phyloP scores from a whole-genome alignment of 2,113 vertebrate species.

The Erinaceus europaeus region DNA sequence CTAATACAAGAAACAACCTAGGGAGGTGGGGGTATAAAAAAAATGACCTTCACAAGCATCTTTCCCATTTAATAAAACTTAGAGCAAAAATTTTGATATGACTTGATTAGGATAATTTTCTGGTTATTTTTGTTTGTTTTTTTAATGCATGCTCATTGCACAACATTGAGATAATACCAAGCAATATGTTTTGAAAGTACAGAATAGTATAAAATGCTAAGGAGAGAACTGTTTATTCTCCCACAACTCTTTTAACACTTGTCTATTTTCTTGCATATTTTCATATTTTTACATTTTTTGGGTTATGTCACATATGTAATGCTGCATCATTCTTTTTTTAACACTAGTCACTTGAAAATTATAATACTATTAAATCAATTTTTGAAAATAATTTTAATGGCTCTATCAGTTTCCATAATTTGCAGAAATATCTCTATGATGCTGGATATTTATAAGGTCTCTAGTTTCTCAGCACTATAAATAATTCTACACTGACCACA shows the following conservation, averaged over 20 bases:
- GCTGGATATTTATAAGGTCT: background rate
- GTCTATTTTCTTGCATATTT: background rate
- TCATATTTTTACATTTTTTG: background rate
- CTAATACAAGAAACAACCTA: background rate
- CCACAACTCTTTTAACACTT: background rate
- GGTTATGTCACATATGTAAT: background rate
- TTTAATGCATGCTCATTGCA: background rate
- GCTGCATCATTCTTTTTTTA: slow-evolving; percentile 24
- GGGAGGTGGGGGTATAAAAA: background rate
- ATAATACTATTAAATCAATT: slow-evolving; percentile 1
- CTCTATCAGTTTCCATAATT: background rate
- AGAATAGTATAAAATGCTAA: background rate
- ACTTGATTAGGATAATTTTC: background rate
- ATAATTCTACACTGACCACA: background rate
- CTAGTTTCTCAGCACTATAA: background rate
- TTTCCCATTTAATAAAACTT: background rate
- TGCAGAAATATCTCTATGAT: slow-evolving; percentile 14
- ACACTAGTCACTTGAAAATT: background rate
- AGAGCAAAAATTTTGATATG: background rate
- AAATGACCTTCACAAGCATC: background rate
- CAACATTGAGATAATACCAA: slow-evolving; percentile 1
- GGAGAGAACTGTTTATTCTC: background rate
- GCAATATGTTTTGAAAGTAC: background rate
- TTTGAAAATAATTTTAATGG: slow-evolving; percentile 29
- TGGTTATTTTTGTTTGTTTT: background rate